Conservation (phyloP, 2,113 vertebrate genomes). For the Pontoporia blainvillei region DNA sequence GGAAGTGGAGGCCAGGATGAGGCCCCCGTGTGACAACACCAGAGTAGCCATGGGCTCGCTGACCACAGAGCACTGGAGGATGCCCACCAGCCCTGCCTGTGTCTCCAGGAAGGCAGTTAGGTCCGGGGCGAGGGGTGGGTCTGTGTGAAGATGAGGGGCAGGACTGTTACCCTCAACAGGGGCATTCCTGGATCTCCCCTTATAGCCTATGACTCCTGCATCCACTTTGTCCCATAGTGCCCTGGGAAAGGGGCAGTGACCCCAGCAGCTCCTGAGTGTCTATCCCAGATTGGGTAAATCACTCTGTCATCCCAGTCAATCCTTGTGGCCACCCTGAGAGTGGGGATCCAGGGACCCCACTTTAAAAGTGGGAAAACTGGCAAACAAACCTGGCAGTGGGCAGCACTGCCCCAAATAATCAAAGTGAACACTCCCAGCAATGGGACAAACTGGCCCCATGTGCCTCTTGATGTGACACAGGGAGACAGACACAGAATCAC, state of each 20-base stretch:
- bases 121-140: constrained; percentile 70
- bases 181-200: background rate
- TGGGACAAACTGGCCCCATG: fast-evolving
- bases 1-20: constrained; percentile 61
- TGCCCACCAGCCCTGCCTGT: constrained; percentile 55
- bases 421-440: background rate
- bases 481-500: background rate
- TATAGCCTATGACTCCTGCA: background rate
- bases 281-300: background rate
- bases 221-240: background rate
- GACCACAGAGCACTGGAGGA: constrained; percentile 75
- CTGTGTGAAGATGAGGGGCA: constrained; percentile 31
- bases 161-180: background rate
- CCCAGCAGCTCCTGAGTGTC: background rate
- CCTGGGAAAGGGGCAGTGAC: background rate
- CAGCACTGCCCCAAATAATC: background rate
- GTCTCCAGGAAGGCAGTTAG: constrained; percentile 78
- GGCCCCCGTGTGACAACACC: background rate
- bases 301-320: background rate
- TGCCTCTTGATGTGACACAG: background rate
- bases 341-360: background rate
- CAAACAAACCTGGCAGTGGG: background rate
- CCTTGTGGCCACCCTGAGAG: background rate
- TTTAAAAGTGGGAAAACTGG: background rate
- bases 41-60: constrained; percentile 77